A percentile compares a stretch with the other conserved stretches of the same genome.
Evolutionary conservation across 2,888 invertebrate species (phyloP).

Genomic region (Uloborus plumipes): DNA sequence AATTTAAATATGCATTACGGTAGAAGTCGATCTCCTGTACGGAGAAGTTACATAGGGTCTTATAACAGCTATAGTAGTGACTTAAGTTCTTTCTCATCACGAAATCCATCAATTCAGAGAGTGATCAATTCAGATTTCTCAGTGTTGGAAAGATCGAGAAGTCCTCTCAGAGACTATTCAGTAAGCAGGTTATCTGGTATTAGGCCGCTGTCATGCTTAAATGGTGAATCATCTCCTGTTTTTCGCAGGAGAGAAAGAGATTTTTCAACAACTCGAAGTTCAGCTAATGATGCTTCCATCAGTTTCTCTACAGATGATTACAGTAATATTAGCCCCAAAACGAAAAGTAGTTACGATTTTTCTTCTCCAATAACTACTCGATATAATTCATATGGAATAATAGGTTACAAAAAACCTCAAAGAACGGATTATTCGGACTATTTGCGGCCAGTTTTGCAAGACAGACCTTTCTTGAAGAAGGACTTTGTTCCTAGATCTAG

Average conservation of each 20-base stretch:
- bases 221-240: conserved; percentile 28
- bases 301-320: conserved; percentile 20
- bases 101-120: conserved; percentile 46
- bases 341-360: conserved; percentile 40
- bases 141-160: conserved; percentile 34
- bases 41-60: conserved; percentile 20
- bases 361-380: conserved; percentile 5
- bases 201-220: conserved; percentile 11
- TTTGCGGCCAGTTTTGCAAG: conserved; percentile 27
- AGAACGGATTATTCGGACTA: conserved; percentile 51
- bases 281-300: conserved; percentile 12
- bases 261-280: not conserved
- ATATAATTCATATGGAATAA: conserved; percentile 20
- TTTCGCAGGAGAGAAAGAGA: conserved; percentile 28
- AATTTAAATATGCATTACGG: conserved; percentile 35
- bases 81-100: conserved; percentile 28
- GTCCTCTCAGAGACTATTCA: conserved; percentile 26
- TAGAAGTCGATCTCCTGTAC: conserved; percentile 34
- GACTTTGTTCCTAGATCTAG: conserved; percentile 39
- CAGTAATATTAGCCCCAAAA: conserved; percentile 4
- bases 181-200: not conserved
- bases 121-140: conserved; percentile 40
- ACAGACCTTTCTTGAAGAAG: conserved; percentile 27
- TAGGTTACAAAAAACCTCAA: conserved; percentile 21
- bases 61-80: conserved; percentile 20